phyloP scores from a whole-genome alignment of 2,888 invertebrate genomes.

The Luffia ferchaultella region DNA sequence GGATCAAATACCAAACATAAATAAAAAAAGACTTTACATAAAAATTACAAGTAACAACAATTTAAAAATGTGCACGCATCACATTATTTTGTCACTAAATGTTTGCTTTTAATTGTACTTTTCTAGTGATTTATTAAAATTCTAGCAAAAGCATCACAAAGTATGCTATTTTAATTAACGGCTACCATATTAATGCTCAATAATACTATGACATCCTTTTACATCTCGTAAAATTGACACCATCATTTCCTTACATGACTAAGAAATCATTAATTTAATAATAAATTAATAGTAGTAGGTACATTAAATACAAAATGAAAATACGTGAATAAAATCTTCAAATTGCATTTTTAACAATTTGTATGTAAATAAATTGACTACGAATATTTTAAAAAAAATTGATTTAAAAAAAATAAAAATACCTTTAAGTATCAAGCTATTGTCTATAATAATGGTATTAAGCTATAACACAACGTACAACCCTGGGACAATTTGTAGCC shows the following conservation, averaged over 20 bases:
- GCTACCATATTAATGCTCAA: not conserved
- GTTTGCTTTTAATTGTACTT: constrained; percentile 1
- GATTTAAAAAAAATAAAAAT: constrained; percentile 31
- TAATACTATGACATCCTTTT: not conserved
- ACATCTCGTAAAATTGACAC: constrained; percentile 27
- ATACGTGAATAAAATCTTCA: not conserved
- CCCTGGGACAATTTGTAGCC: constrained; percentile 57
- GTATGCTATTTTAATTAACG: not conserved
- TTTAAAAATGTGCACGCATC: not conserved
- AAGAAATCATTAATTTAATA: constrained; percentile 15
- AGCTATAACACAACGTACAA: constrained; percentile 35
- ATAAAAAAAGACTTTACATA: no score
- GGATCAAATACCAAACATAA: no score
- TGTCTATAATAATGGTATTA: constrained; percentile 31
- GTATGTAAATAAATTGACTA: constrained; percentile 35
- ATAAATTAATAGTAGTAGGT: constrained; percentile 1
- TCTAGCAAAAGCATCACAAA: not conserved
- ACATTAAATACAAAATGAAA: not conserved
- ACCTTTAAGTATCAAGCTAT: constrained; percentile 51
- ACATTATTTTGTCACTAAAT: no score
- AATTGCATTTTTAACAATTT: constrained; percentile 21
- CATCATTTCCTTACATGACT: constrained; percentile 40
- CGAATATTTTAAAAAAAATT: constrained; percentile 46
- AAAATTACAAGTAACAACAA: no score
- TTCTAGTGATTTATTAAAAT: not conserved